Base-by-base conservation (phyloP, 2,888 invertebrate genomes). In the Lypha dubia region DNA sequence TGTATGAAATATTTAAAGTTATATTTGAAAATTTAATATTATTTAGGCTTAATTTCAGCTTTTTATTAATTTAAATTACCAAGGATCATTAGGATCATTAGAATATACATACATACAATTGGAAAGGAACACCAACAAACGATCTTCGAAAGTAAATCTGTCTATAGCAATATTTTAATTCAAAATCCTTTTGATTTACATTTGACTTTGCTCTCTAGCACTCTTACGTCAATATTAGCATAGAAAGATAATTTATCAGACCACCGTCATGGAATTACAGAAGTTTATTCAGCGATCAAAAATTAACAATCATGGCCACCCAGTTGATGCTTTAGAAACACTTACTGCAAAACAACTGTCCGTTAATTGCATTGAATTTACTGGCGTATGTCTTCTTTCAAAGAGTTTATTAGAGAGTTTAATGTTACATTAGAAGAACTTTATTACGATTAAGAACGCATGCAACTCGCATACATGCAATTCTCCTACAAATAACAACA, bases 281-380 rank as follows among this genome's bases (percentile, higher is more conserved):
- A 84, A 84, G 84, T 84, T 84, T 81, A 84, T 74, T 84, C 84
- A 84, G 84, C 84, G 70, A 65, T 84, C 84, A 84, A 22, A n/a
- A 73, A 68, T 79, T 84, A 84, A 84, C 84, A 84, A 75, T 70
- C 68, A 70, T 53, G 84, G 68, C 84, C 84, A 84, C 84, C 84
- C 81, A 63, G 84, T 24, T 77, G 77, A 84, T 84, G 84, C 84
- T 71, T 75, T 65, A 28, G 6, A 82, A 82, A 82, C 71, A 81
- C 77, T 82, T 82, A 76, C 70, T 76, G n/a, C n/a, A n/a, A n/a
- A n/a, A 35, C 75, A 82, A 76, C 73, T 56, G 70, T 53, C 68
- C 32, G 32, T 58, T 65, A 67, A 56, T 68, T 74, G 51, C 17
- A 41, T 51, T 38, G 65, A 56, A 68, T 60, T 51, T 65, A 81